Conservation (phyloP, 2,888 invertebrate species). For the Drosophila peninsularis region DNA sequence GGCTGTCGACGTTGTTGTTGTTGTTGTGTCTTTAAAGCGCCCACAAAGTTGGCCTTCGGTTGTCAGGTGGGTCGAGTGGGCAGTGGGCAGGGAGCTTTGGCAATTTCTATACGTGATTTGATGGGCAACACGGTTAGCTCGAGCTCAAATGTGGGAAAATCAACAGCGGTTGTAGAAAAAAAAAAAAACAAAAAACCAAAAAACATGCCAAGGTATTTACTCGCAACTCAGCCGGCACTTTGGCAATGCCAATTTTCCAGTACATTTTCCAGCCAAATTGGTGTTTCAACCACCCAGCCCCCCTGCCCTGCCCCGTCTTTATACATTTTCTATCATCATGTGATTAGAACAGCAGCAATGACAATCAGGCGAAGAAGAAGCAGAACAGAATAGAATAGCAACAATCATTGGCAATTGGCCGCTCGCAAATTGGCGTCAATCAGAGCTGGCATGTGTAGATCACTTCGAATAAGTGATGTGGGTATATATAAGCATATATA, state of each 20-base stretch:
- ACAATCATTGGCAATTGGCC: constrained; percentile 35
- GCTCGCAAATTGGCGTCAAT: constrained; percentile 42
- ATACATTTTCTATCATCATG: constrained; percentile 33
- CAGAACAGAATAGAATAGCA: not conserved
- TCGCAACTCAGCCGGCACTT: constrained; percentile 26
- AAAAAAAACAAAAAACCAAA: not conserved
- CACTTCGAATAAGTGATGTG: constrained; percentile 18
- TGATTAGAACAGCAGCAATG: constrained; percentile 36
- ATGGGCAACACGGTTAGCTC: constrained; percentile 23
- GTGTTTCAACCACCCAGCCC: not conserved
- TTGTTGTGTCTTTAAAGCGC: constrained; percentile 20
- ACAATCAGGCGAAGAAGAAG: constrained; percentile 1
- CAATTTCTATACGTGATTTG: constrained; percentile 48
- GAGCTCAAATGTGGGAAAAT: constrained; percentile 43
- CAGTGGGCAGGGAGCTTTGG: constrained; percentile 1
- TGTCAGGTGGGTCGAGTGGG: not conserved
- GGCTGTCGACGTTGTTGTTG: constrained; percentile 9
- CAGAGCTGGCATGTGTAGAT: constrained; percentile 41
- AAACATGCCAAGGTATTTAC: constrained; percentile 45
- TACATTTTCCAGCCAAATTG: constrained; percentile 46
- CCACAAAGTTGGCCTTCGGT: constrained; percentile 13
- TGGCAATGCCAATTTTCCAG: constrained; percentile 51
- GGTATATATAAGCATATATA: not conserved
- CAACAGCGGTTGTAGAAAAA: not conserved
- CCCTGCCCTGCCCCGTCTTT: not conserved